Percentiles rank a stretch among this genome's conserved stretches.
Evolutionary conservation across 1,140 invertebrate species (phyloP).

Genomic region (Zaprionus taronus): DNA sequence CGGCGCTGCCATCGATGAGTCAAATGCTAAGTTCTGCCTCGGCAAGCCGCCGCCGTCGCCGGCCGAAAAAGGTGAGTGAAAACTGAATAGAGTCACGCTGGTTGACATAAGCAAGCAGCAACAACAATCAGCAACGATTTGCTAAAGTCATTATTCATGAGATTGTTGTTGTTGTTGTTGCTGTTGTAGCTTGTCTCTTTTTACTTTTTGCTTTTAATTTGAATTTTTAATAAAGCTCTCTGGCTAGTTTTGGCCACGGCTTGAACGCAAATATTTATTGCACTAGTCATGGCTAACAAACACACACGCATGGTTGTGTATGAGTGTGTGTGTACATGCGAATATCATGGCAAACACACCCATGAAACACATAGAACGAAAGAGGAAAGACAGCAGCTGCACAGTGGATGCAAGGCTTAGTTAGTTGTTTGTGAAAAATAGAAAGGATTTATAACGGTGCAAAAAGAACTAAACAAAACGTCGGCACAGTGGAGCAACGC

Average conservation of each 20-base stretch:
- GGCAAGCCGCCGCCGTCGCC: constrained; percentile 76
- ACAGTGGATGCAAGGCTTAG: constrained; percentile 29
- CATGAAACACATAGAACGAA: constrained; percentile 36
- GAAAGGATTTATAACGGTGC: not conserved
- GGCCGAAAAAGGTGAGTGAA: constrained; percentile 75
- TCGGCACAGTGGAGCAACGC: too few species aligned
- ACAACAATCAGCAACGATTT: constrained; percentile 34
- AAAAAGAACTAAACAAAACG: too few species aligned
- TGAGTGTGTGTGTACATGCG: not conserved
- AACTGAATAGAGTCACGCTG: not conserved
- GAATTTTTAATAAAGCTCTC: constrained; percentile 80
- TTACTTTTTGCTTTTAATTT: constrained; percentile 57
- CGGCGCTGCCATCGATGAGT: constrained; percentile 78
- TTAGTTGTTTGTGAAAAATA: not conserved
- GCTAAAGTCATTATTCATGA: constrained; percentile 41
- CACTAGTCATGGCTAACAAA: constrained; percentile 68
- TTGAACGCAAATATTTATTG: constrained; percentile 78
- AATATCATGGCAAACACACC: constrained; percentile 29
- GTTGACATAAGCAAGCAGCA: constrained; percentile 39
- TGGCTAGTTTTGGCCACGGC: constrained; percentile 65
- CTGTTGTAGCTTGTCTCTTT: constrained; percentile 50
- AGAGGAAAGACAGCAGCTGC: constrained; percentile 23
- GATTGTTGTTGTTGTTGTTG: constrained; percentile 21
- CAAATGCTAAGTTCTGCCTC: constrained; percentile 76
- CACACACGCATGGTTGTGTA: not conserved